These are phyloP conservation scores for Pipa parva DNA, from an alignment of 2,113 vertebrate species.

Conservation along the genomic window DNA sequence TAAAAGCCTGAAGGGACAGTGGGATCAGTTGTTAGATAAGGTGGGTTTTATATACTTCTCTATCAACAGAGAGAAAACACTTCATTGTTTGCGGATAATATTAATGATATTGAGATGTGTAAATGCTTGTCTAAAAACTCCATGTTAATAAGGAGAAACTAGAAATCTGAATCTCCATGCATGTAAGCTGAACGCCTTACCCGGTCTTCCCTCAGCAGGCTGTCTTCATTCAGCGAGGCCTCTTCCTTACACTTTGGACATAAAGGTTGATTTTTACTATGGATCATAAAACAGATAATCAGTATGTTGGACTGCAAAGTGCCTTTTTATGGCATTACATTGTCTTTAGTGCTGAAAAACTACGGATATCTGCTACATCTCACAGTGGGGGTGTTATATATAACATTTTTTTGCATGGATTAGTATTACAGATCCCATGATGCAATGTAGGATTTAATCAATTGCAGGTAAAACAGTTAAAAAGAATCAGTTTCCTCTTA, in stretches of 20 bases:
- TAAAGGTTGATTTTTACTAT: constrained; percentile 57
- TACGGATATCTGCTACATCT: too few relatives aligned
- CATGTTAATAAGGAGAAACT: neutral
- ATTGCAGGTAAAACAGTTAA: too few relatives aligned
- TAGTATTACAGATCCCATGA: too few relatives aligned
- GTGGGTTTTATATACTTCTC: neutral
- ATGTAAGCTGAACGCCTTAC: constrained; percentile 48
- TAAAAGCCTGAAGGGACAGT: constrained; percentile 56
- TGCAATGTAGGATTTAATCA: too few relatives aligned
- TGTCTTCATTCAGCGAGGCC: constrained; percentile 50
- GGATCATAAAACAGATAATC: neutral
- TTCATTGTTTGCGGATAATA: too few relatives aligned
- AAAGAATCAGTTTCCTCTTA: too few relatives aligned
- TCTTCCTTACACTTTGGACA: constrained; percentile 69
- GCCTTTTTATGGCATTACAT: too few relatives aligned
- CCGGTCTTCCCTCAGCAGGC: constrained; percentile 61
- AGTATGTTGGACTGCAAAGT: too few relatives aligned
- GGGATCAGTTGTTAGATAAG: neutral
- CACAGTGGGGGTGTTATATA: too few relatives aligned
- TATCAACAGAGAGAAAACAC: neutral
- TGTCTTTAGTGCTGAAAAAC: too few relatives aligned
- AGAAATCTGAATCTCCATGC: neutral
- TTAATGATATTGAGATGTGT: too few relatives aligned
- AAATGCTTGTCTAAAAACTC: too few relatives aligned
- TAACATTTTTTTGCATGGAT: neutral